Evolutionary conservation across 2,797 vertebrate genomes (phyloP).

Genomic region (Thalassophryne amazonica): DNA sequence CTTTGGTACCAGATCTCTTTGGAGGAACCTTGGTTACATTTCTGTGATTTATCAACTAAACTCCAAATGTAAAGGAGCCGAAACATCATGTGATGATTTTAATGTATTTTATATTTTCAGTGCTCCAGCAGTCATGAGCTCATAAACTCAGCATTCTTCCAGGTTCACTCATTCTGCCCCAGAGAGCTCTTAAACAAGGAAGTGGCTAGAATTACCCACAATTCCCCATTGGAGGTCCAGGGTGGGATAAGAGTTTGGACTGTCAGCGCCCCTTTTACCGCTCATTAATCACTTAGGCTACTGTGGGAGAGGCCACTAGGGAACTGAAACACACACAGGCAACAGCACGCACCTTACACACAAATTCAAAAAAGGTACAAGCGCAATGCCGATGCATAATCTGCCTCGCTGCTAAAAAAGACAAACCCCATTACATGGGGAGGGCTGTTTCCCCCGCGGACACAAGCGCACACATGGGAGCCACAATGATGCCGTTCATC

Average conservation of each 20-base stretch:
- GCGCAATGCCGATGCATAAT: conserved; percentile 8
- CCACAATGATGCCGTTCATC: conserved; percentile 27
- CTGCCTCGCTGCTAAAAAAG: background rate
- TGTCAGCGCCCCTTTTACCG: conserved; percentile 43
- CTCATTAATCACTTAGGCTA: conserved; percentile 67
- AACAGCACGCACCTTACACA: background rate
- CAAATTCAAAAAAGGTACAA: conserved; percentile 23
- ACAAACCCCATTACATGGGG: conserved; percentile 23
- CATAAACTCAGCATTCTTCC: conserved; percentile 2
- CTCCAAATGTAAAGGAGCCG: too few species aligned
- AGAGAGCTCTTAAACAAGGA: conserved; percentile 44
- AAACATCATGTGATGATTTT: too few species aligned
- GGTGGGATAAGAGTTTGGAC: conserved; percentile 34
- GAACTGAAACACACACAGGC: background rate
- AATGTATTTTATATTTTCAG: background rate
- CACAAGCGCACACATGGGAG: conserved; percentile 15
- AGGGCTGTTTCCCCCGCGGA: conserved; percentile 22
- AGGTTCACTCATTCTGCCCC: conserved; percentile 9
- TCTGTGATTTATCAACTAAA: too few species aligned
- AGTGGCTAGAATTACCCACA: conserved; percentile 52
- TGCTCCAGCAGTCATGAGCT: conserved; percentile 3
- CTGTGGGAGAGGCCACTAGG: conserved; percentile 27
- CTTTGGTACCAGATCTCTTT: too few species aligned
- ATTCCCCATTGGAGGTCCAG: conserved; percentile 19
- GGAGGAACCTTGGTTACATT: too few species aligned